These are phyloP conservation scores for Danionella dracula DNA, from an alignment of 2,797 vertebrate genomes.

Conservation along the genomic window DNA sequence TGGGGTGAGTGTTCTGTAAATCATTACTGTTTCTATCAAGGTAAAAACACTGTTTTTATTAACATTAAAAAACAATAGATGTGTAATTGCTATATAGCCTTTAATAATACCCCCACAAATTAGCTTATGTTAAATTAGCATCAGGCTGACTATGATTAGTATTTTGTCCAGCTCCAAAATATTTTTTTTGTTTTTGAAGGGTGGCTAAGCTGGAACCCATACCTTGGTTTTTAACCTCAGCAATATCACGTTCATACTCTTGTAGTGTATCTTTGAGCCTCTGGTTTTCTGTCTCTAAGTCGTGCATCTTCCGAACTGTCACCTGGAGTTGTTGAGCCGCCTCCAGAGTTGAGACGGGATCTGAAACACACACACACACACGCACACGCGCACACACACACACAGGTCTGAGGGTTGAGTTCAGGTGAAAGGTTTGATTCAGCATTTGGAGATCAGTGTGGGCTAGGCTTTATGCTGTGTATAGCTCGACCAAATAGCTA, in stretches of 20 bases:
- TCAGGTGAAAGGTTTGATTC: slow-evolving; percentile 11
- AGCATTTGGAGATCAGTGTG: slow-evolving; percentile 14
- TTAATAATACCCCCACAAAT: too few relatives aligned
- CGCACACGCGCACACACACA: neutral
- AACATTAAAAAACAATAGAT: too few relatives aligned
- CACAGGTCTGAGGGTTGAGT: neutral
- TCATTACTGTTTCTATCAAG: too few relatives aligned
- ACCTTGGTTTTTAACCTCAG: slow-evolving; percentile 86
- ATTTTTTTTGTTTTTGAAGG: neutral
- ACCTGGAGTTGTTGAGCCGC: slow-evolving; percentile 83
- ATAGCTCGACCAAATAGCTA: slow-evolving; percentile 13
- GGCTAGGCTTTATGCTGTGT: slow-evolving; percentile 1
- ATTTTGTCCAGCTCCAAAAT: too few relatives aligned
- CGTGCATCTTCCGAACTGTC: slow-evolving; percentile 82
- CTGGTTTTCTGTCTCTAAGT: slow-evolving; percentile 86
- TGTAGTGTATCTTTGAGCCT: slow-evolving; percentile 83
- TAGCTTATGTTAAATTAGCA: too few relatives aligned
- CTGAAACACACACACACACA: slow-evolving; percentile 52
- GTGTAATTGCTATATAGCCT: too few relatives aligned
- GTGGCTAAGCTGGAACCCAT: slow-evolving; percentile 10
- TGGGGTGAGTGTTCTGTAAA: too few relatives aligned
- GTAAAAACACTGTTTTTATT: too few relatives aligned
- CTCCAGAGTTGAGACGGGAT: slow-evolving; percentile 81
- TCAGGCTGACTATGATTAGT: too few relatives aligned
- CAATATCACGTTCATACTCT: slow-evolving; percentile 81